Percentiles rank a stretch among this genome's conserved stretches.
Evolutionary conservation across 1,140 invertebrate genomes (phyloP).

Genomic region (Araneus ventricosus): DNA sequence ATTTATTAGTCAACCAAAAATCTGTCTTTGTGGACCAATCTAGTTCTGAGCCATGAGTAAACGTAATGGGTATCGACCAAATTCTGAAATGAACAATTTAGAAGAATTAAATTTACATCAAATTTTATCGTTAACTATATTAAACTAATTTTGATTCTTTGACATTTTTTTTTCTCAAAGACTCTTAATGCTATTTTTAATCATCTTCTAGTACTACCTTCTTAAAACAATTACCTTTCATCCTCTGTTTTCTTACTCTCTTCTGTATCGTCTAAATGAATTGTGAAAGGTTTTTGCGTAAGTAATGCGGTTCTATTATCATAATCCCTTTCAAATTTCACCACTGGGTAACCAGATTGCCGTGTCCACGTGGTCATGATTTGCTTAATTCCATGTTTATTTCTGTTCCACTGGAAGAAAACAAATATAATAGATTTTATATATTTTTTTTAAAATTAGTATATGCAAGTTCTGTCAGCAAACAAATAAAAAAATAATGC

Average conservation of each 20-base stretch:
- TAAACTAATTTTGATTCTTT: background rate
- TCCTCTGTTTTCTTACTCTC: background rate
- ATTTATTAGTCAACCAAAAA: constrained; percentile 85
- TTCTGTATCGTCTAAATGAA: constrained; percentile 79
- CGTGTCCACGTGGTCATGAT: constrained; percentile 95
- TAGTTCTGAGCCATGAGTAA: constrained; percentile 57
- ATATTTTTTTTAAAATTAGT: too few species aligned
- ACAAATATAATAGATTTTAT: too few species aligned
- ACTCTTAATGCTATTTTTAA: background rate
- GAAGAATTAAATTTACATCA: background rate
- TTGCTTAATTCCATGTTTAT: constrained; percentile 81
- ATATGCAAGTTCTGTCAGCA: too few species aligned
- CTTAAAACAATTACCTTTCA: constrained; percentile 48
- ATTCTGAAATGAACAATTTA: constrained; percentile 13
- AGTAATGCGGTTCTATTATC: constrained; percentile 79
- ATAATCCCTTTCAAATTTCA: constrained; percentile 87
- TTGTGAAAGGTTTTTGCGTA: constrained; percentile 74
- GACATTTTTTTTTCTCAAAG: background rate
- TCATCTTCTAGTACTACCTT: background rate
- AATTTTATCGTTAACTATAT: background rate
- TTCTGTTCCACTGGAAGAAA: constrained; percentile 74
- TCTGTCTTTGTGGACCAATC: constrained; percentile 82
- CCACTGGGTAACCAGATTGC: constrained; percentile 91
- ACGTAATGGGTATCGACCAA: constrained; percentile 75
- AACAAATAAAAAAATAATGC: too few species aligned